Base-by-base conservation (phyloP, 2,797 vertebrate genomes). In the Diplodus puntazzo region DNA sequence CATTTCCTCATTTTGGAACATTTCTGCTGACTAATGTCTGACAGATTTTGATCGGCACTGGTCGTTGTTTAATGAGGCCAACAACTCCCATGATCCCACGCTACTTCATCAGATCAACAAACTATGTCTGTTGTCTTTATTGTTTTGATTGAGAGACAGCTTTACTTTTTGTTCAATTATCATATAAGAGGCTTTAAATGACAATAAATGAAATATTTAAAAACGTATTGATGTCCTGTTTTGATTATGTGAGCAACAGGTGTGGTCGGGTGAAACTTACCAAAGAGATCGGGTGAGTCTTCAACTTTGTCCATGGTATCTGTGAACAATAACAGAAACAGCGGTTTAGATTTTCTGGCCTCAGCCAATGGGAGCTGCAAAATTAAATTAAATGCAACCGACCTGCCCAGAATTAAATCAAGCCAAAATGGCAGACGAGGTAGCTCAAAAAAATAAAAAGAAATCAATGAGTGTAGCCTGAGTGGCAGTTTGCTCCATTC, bases 221-320 rank as follows among this genome's bases (percentile, higher is more conserved):
- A 45, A 21, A 69, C 14, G 0, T 20, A 6, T 14, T 4, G 13
- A 13, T 63, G 2, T 34, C 4, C 20, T n/a, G n/a, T 43, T 70
- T 11, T 59, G 46, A 61, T 60, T 0, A 6, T 69, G 18, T 52
- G 52, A 42, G 7, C 18, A 27, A 58, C 17, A 76, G 20, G 43
- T 70, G 23, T 55, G 8, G 39, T 87, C 2, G 45, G n/a, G 4
- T 39, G 12, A 71, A 67, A 94, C 96, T 96, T 91, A 99, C 98
- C 97, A 99, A 92, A 87, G 94, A 95, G 82, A 99, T 99, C 13
- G 98, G 98, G 80, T 99, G 97, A 30, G 97, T 98, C 95, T 99
- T 99, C 89, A 99, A 81, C 92, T 99, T 99, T 66, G 98, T 99
- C 98, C 98, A 99, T 78, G 97, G 98, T 90, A 99, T 99, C 98